Percentiles rank a stretch among this genome's conserved stretches.
These are phyloP conservation scores for Heliconius hortense DNA, from an alignment of 2,888 invertebrate species.

Conservation along the genomic window DNA sequence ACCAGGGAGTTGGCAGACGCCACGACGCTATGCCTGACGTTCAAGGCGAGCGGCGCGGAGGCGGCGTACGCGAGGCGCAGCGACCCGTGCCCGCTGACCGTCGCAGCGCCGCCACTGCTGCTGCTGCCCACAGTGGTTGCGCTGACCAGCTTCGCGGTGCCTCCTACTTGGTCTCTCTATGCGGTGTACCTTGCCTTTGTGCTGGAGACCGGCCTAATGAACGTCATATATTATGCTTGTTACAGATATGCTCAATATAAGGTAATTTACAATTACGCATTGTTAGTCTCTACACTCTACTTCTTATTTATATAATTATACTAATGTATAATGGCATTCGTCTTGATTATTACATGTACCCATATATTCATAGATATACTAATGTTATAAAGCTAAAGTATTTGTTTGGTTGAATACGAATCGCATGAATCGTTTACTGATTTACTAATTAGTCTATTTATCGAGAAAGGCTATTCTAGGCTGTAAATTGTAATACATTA, in stretches of 20 bases:
- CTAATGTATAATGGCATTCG: no score
- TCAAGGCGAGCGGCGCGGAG: conserved; percentile 65
- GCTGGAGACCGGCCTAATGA: conserved; percentile 64
- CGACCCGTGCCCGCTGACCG: conserved; percentile 66
- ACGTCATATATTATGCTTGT: conserved; percentile 63
- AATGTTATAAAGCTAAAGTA: no score
- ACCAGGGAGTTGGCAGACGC: conserved; percentile 72
- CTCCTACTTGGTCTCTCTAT: conserved; percentile 61
- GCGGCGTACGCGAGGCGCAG: conserved; percentile 59
- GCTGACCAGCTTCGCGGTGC: conserved; percentile 65
- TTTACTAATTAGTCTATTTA: no score
- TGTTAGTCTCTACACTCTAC: background rate
- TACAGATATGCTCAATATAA: conserved; percentile 65
- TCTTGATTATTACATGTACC: no score
- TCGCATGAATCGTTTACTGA: no score
- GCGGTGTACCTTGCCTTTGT: conserved; percentile 65
- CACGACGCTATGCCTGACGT: conserved; percentile 69
- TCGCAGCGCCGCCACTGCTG: conserved; percentile 69
- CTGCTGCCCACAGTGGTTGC: conserved; percentile 70
- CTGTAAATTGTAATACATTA: no score
- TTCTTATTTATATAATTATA: no score
- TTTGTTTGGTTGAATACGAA: no score
- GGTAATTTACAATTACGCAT: conserved; percentile 49
- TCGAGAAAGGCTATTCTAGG: no score
- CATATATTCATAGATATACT: no score